Base-by-base conservation (phyloP, 2,888 invertebrate genomes). In the Lasioglossum villosulum region DNA sequence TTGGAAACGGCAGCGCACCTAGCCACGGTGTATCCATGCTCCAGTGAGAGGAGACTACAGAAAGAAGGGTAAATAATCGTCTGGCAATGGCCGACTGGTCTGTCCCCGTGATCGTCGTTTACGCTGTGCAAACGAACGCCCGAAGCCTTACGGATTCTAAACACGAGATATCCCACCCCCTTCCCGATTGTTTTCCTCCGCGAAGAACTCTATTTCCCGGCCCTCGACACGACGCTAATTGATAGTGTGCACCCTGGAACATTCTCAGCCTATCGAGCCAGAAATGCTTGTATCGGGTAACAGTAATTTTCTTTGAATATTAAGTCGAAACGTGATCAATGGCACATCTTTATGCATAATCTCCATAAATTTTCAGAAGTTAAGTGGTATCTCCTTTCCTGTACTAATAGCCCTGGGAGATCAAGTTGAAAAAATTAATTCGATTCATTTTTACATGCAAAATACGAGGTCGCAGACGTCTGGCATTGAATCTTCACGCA, bases 81-180 rank as follows among this genome's bases (percentile, higher is more conserved):
- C 78, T 66, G 78, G 84, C 88, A 82, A 89, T 78, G 86, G 83
- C 79, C 71, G 79, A 59, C 75, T 71, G 30, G 72, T 80, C 77
- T 75, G 79, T 79, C 73, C 66, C 76, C 73, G 87, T 80, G 89
- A 87, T 85, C 83, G 81, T 39, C 82, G 89, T 89, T 89, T 86
- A 86, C 84, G 77, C 77, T 78, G 80, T 75, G 80, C 84, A 86
- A 86, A 86, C 86, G 86, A 86, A 84, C 77, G 75, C 75, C 84
- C 75, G 84, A 76, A 85, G 84, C 79, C 84, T 85, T 79, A 79
- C 83, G 78, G 78, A 79, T 85, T 85, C 84, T 83, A 78, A 79
- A 76, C 84, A 79, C 84, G 83, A 83, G 78, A 83, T 72, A 73
- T 74, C 19, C 75, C 52, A 70, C 78, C 27, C 59, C 30, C 70